Evolutionary conservation across 2,113 vertebrate genomes (phyloP).

Genomic region (Amblyornis subalaris): DNA sequence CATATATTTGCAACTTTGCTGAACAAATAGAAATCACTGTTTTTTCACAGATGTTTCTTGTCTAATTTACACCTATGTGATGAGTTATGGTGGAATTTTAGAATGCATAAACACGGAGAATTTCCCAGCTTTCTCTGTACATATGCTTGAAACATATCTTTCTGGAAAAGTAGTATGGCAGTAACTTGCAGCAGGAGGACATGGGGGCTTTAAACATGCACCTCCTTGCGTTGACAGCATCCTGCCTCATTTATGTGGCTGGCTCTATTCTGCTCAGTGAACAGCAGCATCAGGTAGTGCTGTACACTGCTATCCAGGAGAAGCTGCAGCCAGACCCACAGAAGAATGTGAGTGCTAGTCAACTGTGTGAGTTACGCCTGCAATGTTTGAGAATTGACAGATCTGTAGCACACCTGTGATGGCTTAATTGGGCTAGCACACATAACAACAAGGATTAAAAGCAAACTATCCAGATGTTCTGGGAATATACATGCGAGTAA

Average conservation of each 20-base stretch:
- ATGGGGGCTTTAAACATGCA: background rate
- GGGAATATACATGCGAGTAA: background rate
- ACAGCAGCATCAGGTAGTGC: background rate
- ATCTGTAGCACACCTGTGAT: background rate
- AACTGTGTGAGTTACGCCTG: background rate
- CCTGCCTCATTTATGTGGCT: background rate
- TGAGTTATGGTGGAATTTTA: background rate
- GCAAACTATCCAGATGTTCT: background rate
- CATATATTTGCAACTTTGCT: background rate
- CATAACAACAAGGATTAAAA: background rate
- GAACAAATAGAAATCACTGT: background rate
- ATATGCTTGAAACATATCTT: background rate
- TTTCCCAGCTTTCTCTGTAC: background rate
- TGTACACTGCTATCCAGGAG: background rate
- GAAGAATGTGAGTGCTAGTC: background rate
- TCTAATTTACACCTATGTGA: background rate
- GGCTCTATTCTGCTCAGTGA: background rate
- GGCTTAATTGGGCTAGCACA: background rate
- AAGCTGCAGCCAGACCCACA: background rate
- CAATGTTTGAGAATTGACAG: background rate
- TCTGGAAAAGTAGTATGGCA: background rate
- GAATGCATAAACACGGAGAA: background rate
- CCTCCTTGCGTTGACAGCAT: background rate
- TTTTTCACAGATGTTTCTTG: background rate
- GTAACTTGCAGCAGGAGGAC: background rate